phyloP scores from a whole-genome alignment of 30 jellyfish, hydroid and myxozoan genomes.

The Hydra vulgaris region DNA sequence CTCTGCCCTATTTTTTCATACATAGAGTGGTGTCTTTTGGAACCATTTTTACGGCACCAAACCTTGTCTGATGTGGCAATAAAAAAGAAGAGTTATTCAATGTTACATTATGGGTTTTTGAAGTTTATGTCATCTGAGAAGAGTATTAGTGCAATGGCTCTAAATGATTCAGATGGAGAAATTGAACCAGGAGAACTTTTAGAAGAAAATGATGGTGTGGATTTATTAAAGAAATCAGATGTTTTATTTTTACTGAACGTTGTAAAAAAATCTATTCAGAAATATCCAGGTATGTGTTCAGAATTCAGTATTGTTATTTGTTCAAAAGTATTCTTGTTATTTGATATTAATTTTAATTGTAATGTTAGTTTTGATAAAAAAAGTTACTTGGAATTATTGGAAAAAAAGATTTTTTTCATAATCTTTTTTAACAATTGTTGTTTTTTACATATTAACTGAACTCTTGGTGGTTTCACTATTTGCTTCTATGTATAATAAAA shows the following conservation, averaged over 20 bases:
- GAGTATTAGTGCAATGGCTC: constrained; percentile 24
- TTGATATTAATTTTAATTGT: no score
- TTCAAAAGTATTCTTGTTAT: neutral
- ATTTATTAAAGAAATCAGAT: constrained; percentile 5
- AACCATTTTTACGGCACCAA: constrained; percentile 46
- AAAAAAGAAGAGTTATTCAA: constrained; percentile 32
- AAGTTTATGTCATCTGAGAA: constrained; percentile 25
- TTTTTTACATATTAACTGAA: no score
- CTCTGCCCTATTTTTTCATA: constrained; percentile 32
- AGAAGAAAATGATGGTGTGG: constrained; percentile 42
- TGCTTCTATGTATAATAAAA: no score
- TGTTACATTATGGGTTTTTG: constrained; percentile 48
- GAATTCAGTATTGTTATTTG: neutral
- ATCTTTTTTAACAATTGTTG: no score
- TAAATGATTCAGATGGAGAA: constrained; percentile 52
- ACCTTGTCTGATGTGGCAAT: constrained; percentile 25
- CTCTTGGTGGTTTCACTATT: no score
- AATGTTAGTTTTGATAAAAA: no score
- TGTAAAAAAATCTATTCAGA: neutral
- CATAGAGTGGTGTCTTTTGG: constrained; percentile 53
- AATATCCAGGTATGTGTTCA: constrained; percentile 9
- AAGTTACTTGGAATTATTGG: no score
- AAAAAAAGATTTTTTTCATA: no score
- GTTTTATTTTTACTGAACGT: neutral
- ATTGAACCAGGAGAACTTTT: constrained; percentile 87